Conservation (phyloP, 2,113 vertebrate genomes). For the Jacana jacana region DNA sequence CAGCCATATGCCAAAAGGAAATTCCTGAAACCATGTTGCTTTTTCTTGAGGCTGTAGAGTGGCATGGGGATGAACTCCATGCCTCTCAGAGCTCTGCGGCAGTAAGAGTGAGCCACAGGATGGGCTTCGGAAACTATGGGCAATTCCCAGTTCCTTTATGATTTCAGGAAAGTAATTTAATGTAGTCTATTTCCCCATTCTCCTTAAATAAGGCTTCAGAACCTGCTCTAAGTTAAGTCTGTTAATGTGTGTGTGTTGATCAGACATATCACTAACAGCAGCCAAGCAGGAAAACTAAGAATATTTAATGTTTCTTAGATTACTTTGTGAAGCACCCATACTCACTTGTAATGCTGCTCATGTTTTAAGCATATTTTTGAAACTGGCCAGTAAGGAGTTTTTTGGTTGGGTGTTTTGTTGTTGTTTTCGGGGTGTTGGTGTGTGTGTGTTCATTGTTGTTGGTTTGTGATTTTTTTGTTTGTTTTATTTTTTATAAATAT, state of each 20-base stretch:
- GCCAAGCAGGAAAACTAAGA: background rate
- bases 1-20: background rate
- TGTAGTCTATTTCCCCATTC: background rate
- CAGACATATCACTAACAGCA: background rate
- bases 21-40: background rate
- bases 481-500: background rate
- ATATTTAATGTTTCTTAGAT: background rate
- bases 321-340: background rate
- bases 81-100: fast-evolving
- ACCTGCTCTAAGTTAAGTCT: background rate
- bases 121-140: background rate
- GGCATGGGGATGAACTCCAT: background rate
- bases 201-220: background rate
- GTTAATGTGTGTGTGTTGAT: background rate
- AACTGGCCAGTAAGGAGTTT: background rate
- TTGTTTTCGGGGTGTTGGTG: too few species aligned
- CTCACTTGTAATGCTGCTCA: background rate
- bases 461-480: too few species aligned
- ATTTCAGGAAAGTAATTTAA: background rate
- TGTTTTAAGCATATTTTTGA: background rate
- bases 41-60: background rate
- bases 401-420: background rate
- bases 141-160: background rate
- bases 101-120: background rate
- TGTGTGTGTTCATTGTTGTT: too few species aligned